Evolutionary conservation across 2,888 invertebrate species (phyloP).

Genomic region (Rhabditoides inermis): DNA sequence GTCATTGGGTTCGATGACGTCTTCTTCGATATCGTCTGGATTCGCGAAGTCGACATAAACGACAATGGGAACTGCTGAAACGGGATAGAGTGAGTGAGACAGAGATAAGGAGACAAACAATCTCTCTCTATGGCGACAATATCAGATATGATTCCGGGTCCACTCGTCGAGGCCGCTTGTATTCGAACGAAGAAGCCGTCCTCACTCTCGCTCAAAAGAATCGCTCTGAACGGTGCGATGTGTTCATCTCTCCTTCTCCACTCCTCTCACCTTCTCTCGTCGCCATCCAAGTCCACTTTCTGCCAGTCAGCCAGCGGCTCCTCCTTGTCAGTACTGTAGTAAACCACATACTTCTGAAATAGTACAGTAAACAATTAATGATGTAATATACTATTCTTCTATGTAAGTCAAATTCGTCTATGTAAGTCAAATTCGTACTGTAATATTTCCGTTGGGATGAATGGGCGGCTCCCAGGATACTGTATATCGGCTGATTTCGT

Average conservation of each 20-base stretch:
- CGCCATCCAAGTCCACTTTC: conserved; percentile 27
- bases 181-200: conserved; percentile 27
- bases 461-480: conserved; percentile 31
- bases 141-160: conserved; percentile 32
- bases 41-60: too few relatives aligned
- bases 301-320: conserved; percentile 30
- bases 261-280: conserved; percentile 16
- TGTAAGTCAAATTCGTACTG: conserved; percentile 9
- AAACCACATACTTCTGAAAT: conserved; percentile 29
- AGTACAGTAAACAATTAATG: neutral
- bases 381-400: neutral
- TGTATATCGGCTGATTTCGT: conserved; percentile 19
- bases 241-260: too few relatives aligned
- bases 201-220: conserved; percentile 11
- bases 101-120: conserved; percentile 10
- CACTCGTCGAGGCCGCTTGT: conserved; percentile 25
- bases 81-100: conserved; percentile 1
- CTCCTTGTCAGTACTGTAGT: conserved; percentile 22
- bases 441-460: conserved; percentile 29
- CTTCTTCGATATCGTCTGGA: too few relatives aligned
- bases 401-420: neutral
- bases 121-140: conserved; percentile 28
- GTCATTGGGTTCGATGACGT: too few relatives aligned
- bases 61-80: neutral
- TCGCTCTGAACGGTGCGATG: too few relatives aligned